A percentile compares a stretch with the other conserved stretches of the same genome.
Evolutionary conservation across 2,797 vertebrate genomes (phyloP).

Genomic region (Bradypodion pumilum): DNA sequence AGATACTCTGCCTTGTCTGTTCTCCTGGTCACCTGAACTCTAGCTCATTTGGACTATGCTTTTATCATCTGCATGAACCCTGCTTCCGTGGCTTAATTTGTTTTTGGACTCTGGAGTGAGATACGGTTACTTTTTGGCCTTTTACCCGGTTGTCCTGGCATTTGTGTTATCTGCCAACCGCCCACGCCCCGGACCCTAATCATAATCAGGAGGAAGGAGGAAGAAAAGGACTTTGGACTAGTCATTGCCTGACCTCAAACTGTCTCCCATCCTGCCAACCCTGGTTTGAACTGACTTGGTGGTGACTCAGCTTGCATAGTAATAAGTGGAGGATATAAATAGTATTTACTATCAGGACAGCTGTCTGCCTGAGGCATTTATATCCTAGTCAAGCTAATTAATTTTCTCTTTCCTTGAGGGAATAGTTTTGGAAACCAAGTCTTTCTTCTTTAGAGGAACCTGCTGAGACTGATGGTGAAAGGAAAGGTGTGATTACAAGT

Average conservation of each 20-base stretch:
- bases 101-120: too few relatives aligned
- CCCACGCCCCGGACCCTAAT: too few relatives aligned
- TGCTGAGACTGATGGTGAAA: not conserved
- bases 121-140: too few relatives aligned
- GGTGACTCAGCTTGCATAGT: constrained; percentile 7
- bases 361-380: constrained; percentile 1
- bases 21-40: too few relatives aligned
- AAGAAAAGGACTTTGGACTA: not conserved
- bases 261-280: constrained; percentile 5
- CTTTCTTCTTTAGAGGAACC: constrained; percentile 1
- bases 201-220: not conserved
- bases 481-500: not conserved
- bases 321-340: constrained; percentile 19
- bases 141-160: not conserved
- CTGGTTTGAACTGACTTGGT: constrained; percentile 19
- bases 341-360: constrained; percentile 15
- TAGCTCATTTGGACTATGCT: too few relatives aligned
- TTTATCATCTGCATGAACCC: too few relatives aligned
- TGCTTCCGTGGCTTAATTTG: too few relatives aligned
- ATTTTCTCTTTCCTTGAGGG: constrained; percentile 11
- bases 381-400: constrained; percentile 15
- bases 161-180: too few relatives aligned
- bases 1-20: too few relatives aligned
- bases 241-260: not conserved
- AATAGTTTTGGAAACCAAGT: not conserved